Conservation (phyloP, 2,797 vertebrate species). For the Knipowitschia caucasica region DNA sequence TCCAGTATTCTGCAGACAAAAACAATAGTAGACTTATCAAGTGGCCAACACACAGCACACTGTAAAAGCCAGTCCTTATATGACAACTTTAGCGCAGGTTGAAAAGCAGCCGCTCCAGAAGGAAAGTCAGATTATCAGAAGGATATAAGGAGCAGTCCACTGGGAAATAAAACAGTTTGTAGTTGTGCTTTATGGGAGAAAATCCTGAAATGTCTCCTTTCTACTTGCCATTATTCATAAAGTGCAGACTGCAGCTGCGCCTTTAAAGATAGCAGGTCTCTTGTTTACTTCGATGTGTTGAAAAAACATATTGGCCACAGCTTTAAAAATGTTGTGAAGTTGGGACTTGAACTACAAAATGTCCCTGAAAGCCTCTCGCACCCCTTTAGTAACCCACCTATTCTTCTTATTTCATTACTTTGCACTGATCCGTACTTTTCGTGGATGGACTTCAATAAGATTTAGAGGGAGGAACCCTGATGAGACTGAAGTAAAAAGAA, state of each 20-base stretch:
- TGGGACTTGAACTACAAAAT: constrained; percentile 16
- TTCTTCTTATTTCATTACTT: constrained; percentile 11
- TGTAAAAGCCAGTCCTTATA: background rate
- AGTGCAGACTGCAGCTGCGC: constrained; percentile 30
- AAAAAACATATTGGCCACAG: constrained; percentile 16
- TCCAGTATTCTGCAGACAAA: too few relatives aligned
- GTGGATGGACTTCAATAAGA: constrained; percentile 37
- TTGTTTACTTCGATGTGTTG: constrained; percentile 29
- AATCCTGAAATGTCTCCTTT: constrained; percentile 3
- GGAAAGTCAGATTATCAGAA: constrained; percentile 68
- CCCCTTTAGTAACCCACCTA: constrained; percentile 2
- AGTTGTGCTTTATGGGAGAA: background rate
- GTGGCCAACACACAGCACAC: background rate
- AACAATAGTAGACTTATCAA: background rate
- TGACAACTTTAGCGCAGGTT: constrained; percentile 18
- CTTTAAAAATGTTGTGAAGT: constrained; percentile 16
- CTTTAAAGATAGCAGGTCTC: constrained; percentile 46
- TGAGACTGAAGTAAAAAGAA: constrained; percentile 23
- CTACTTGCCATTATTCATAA: constrained; percentile 18
- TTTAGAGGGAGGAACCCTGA: constrained; percentile 47
- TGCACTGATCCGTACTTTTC: constrained; percentile 45
- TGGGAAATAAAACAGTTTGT: constrained; percentile 11
- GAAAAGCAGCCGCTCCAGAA: constrained; percentile 28
- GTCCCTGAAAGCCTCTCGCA: constrained; percentile 16
- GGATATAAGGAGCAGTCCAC: constrained; percentile 66